Evolutionary conservation across 2,113 vertebrate genomes (phyloP).

Genomic region (Tetrax tetrax): DNA sequence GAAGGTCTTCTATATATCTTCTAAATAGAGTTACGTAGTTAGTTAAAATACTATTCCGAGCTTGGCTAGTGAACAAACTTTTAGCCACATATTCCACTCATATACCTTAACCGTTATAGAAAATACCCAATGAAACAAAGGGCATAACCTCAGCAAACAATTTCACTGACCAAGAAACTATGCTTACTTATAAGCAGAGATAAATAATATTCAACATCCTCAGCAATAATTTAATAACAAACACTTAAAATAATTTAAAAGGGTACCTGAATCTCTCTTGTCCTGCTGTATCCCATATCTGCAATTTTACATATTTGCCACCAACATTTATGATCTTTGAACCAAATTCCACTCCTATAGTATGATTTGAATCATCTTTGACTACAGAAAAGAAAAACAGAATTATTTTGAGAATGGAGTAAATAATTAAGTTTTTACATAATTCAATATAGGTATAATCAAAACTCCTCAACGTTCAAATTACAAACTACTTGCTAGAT

Average conservation of each 20-base stretch:
- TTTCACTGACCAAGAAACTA: neutral
- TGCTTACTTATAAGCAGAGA: neutral
- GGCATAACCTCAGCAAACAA: neutral
- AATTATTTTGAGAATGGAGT: neutral
- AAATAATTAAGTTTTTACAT: neutral
- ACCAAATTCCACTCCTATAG: slow-evolving; percentile 84
- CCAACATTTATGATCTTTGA: slow-evolving; percentile 84
- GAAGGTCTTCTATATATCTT: neutral
- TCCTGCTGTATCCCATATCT: slow-evolving; percentile 85
- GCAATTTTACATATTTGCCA: slow-evolving; percentile 85
- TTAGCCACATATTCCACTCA: neutral
- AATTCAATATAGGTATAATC: neutral
- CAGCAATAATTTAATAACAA: neutral
- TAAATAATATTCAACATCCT: neutral
- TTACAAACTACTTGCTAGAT: neutral
- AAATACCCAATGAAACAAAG: neutral
- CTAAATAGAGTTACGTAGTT: neutral
- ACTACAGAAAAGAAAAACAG: slow-evolving; percentile 42
- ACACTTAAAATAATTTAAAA: neutral
- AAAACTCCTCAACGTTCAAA: neutral
- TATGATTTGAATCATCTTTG: slow-evolving; percentile 84
- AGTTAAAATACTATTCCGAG: neutral
- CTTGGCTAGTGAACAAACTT: neutral
- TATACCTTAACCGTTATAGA: neutral
- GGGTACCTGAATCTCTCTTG: slow-evolving; percentile 82